Evolutionary conservation across 2,113 vertebrate species (phyloP).

Genomic region (Muscicapa adusta): DNA sequence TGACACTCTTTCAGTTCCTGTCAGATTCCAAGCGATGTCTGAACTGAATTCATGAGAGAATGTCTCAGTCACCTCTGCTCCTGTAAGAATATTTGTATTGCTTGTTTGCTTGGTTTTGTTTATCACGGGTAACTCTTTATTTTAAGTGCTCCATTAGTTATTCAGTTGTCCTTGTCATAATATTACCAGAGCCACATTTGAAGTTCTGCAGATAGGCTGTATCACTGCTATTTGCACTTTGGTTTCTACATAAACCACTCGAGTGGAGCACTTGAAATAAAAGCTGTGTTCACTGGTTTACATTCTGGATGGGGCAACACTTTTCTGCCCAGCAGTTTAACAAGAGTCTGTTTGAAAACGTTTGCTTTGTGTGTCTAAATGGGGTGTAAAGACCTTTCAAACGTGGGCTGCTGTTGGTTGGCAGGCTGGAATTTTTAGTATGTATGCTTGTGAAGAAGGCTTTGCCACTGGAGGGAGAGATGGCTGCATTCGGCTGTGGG

Average conservation of each 20-base stretch:
- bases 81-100: neutral
- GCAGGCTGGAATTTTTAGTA: constrained; percentile 97
- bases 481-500: constrained; percentile 94
- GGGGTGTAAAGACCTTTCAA: neutral
- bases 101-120: neutral
- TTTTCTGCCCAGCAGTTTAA: neutral
- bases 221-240: neutral
- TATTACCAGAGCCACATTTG: neutral
- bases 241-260: neutral
- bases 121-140: neutral
- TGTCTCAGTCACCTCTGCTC: neutral
- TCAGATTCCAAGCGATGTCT: neutral
- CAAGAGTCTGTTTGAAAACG: neutral
- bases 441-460: constrained; percentile 94
- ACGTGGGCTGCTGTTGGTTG: neutral
- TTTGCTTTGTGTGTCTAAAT: neutral
- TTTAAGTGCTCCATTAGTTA: neutral
- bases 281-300: constrained; percentile 9
- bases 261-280: constrained; percentile 23
- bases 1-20: constrained; percentile 9
- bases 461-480: constrained; percentile 95
- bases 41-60: neutral
- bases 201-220: neutral
- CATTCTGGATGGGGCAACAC: neutral
- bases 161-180: neutral